Percentiles rank a stretch among this genome's conserved stretches.
phyloP scores from a whole-genome alignment of 2,797 vertebrate species.

The Pantherophis vulpinus region DNA sequence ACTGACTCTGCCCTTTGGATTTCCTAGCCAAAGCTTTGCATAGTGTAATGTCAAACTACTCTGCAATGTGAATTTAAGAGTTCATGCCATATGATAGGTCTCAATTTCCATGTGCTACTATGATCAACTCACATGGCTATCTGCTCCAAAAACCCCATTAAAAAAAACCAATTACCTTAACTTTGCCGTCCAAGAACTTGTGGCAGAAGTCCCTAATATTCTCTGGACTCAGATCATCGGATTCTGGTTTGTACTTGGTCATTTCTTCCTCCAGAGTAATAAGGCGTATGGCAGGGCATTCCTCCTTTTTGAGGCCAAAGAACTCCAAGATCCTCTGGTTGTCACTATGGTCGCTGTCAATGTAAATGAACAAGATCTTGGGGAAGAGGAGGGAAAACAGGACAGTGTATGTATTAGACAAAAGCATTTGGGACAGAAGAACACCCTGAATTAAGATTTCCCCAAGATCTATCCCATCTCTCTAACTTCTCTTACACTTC shows the following conservation, averaged over 20 bases:
- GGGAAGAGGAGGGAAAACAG: background rate
- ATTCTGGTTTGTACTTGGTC: constrained; percentile 96
- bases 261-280: constrained; percentile 98
- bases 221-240: constrained; percentile 81
- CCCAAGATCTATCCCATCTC: background rate
- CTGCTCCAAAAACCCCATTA: background rate
- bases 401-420: background rate
- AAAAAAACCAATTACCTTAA: constrained; percentile 79
- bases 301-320: constrained; percentile 96
- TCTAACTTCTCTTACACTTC: background rate
- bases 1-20: background rate
- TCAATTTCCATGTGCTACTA: background rate
- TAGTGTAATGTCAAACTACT: fast-evolving
- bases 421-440: fast-evolving
- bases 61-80: background rate
- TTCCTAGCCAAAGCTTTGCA: background rate
- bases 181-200: constrained; percentile 88
- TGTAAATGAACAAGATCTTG: constrained; percentile 98
- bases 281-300: constrained; percentile 92
- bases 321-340: constrained; percentile 98
- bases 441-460: background rate
- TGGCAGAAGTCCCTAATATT: constrained; percentile 87
- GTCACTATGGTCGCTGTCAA: constrained; percentile 92
- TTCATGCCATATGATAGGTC: background rate
- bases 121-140: background rate